Percentiles rank a stretch among this genome's conserved stretches.
phyloP scores from a whole-genome alignment of 2,113 vertebrate genomes.

The Equus quagga region DNA sequence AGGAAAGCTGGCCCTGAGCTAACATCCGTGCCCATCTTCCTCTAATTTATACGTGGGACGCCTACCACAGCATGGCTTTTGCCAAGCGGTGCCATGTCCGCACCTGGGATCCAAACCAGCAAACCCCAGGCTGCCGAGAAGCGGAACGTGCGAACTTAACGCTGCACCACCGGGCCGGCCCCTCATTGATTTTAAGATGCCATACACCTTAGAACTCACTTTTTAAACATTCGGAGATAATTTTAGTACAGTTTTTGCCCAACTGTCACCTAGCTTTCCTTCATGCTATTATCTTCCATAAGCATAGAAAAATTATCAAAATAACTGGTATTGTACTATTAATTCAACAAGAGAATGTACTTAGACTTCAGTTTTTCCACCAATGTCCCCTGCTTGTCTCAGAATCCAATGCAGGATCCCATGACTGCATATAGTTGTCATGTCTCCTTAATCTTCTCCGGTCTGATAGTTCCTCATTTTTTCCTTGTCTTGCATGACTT shows the following conservation, averaged over 20 bases:
- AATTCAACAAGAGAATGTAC: not conserved
- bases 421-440: not conserved
- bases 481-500: not conserved
- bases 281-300: not conserved
- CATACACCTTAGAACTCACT: not conserved
- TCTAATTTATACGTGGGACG: no score
- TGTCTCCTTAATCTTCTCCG: not conserved
- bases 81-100: no score
- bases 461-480: not conserved
- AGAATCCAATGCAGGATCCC: not conserved
- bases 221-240: not conserved
- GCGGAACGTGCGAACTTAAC: no score
- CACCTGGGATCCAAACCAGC: no score
- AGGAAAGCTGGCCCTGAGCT: no score
- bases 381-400: not conserved
- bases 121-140: no score
- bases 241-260: not conserved
- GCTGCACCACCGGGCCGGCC: no score
- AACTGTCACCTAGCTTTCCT: not conserved
- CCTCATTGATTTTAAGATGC: not conserved
- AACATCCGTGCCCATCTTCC: no score
- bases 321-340: not conserved
- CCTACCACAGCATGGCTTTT: no score
- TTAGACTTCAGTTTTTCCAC: not conserved
- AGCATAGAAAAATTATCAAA: conserved; percentile 4